A percentile compares a stretch with the other conserved stretches of the same genome.
These are phyloP conservation scores for Stratiomys singularior DNA, from an alignment of 2,888 invertebrate species.

Conservation along the genomic window DNA sequence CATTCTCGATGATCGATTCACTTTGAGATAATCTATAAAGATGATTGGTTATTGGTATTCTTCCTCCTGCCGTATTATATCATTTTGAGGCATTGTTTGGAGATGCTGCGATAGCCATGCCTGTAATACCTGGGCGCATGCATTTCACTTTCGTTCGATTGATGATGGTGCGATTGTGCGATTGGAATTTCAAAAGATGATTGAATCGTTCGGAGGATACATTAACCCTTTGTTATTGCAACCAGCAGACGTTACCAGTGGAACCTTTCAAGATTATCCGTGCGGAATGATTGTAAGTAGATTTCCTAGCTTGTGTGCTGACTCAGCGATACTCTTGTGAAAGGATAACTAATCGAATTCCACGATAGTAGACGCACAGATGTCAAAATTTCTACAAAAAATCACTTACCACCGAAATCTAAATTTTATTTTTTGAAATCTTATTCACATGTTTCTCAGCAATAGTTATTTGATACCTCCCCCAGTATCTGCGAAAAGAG, in stretches of 20 bases:
- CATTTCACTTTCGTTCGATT: slow-evolving; percentile 18
- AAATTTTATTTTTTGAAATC: neutral
- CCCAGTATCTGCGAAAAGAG: neutral
- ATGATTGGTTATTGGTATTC: neutral
- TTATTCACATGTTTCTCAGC: neutral
- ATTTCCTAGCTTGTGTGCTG: too few relatives aligned
- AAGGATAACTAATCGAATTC: too few relatives aligned
- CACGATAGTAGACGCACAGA: too few relatives aligned
- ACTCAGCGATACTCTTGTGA: too few relatives aligned
- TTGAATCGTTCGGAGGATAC: neutral
- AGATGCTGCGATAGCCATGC: neutral
- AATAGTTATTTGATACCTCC: too few relatives aligned
- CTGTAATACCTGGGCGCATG: neutral
- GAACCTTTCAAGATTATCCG: too few relatives aligned
- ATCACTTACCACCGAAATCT: too few relatives aligned
- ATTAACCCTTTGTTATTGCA: neutral
- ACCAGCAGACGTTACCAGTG: neutral
- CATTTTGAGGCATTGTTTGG: neutral
- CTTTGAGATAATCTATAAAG: neutral
- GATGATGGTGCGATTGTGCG: neutral
- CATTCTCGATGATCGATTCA: slow-evolving; percentile 44
- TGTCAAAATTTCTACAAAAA: too few relatives aligned
- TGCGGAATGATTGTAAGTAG: too few relatives aligned
- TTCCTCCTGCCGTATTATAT: neutral
- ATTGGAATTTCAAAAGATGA: neutral